Evolutionary conservation across 2,797 vertebrate species (phyloP), one percentile per base, ranked within the genome.

Genomic region (Ateles fusciceps): DNA sequence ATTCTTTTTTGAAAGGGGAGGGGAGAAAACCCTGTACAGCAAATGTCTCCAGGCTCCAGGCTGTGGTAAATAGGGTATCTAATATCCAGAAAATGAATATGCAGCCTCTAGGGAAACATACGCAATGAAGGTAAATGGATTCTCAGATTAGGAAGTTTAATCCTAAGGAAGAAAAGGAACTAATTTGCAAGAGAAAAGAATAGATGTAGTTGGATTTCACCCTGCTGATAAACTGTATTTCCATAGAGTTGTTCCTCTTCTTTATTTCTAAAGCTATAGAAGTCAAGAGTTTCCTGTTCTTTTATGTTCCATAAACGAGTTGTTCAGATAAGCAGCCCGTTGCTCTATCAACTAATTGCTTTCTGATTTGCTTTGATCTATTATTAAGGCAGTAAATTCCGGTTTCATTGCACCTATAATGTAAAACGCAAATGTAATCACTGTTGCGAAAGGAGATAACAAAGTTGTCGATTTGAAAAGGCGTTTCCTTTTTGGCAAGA

Each of bases 1-100:
- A 89, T 92, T 96, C 94, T 80, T 33, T 26, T 19, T 75, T 91
- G 80, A 84, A 94, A 97, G 33, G 50, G 59, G 64, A 96, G 71
- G 50, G 36, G 50, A 93, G 90, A 86, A 83, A 95, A 22, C 13
- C 48, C 59, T 68, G 55, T 30, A 68, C n/a, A 90, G 88, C 85
- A 94, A 96, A 95, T 79, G 76, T 59, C 76, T 94, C 52, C 83
- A 68, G 89, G 95, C 94, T 94, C 42, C 93, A 95, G 96, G 52
- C 97, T 98, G 96, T 92, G 96, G 96, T 98, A 98, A 98, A 97
- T 96, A 97, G 92, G 84, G 89, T 96, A 96, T 98, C 96, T 97
- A 96, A 97, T 97, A 97, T 91, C 92, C 59, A 93, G 91, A 97
- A 98, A 98, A 98, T 98, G 96, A 97, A 96, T 93, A 97, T 96